phyloP scores from a whole-genome alignment of 1,140 invertebrate genomes.

The Drosophila tristis region DNA sequence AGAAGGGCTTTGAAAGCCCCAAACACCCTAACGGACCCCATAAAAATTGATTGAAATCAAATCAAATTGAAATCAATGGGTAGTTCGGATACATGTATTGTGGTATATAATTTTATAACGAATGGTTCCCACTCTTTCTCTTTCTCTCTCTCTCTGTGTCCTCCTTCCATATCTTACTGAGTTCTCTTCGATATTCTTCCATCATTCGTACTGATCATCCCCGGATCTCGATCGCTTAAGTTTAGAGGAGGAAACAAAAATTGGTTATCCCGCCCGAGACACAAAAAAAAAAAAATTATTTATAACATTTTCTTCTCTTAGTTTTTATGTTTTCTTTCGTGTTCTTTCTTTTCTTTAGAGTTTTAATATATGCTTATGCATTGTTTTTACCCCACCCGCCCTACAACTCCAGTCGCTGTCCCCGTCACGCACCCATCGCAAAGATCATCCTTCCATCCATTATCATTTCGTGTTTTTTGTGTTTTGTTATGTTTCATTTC shows the following conservation, averaged over 20 bases:
- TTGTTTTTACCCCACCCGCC: conserved; percentile 26
- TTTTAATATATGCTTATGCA: conserved; percentile 29
- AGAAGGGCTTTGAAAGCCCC: conserved; percentile 15
- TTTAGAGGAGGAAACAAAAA: conserved; percentile 41
- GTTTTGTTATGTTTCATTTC: neutral
- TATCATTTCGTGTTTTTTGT: too few relatives aligned
- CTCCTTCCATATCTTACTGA: neutral
- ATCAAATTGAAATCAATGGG: conserved; percentile 15
- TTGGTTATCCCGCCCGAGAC: conserved; percentile 51
- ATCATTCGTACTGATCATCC: too few relatives aligned
- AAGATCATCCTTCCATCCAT: neutral
- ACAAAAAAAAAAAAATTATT: conserved; percentile 37
- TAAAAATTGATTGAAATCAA: conserved; percentile 2
- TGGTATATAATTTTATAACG: conserved; percentile 33
- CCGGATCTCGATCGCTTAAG: conserved; percentile 30
- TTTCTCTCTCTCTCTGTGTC: conserved; percentile 13
- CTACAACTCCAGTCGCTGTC: conserved; percentile 1
- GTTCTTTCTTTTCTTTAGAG: conserved; percentile 35
- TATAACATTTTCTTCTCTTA: conserved; percentile 2
- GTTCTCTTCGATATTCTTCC: too few relatives aligned
- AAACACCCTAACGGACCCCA: neutral
- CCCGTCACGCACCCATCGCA: conserved; percentile 20
- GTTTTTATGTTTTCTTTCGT: conserved; percentile 10
- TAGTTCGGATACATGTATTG: conserved; percentile 20
- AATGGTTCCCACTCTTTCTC: conserved; percentile 22